Percentiles rank a stretch among this genome's conserved stretches.
These are phyloP conservation scores for Diadumene lineata DNA, from an alignment of 92 coral and sea anemone genomes.

Conservation along the genomic window DNA sequence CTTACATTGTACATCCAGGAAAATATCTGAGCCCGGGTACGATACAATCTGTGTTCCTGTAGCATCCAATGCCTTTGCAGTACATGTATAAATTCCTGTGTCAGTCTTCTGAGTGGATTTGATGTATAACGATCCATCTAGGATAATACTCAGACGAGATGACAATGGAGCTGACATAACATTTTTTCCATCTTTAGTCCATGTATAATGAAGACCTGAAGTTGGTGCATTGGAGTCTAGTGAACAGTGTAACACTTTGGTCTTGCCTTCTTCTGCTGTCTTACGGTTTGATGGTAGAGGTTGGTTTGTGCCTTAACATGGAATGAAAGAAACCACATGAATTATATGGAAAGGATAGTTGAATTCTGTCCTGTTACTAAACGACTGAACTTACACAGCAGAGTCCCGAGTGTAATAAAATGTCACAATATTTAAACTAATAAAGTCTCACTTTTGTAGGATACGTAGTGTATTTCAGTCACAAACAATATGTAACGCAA, in stretches of 20 bases:
- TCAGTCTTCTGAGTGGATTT: slow-evolving; percentile 53
- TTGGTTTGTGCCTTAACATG: slow-evolving; percentile 39
- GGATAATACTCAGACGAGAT: slow-evolving; percentile 62
- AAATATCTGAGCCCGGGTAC: slow-evolving; percentile 67
- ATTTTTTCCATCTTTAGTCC: slow-evolving; percentile 79
- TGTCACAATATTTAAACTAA: not conserved
- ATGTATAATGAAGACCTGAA: slow-evolving; percentile 47
- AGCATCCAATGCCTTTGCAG: slow-evolving; percentile 73
- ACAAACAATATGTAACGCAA: not conserved
- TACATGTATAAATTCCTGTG: slow-evolving; percentile 82
- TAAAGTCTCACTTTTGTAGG: too few relatives aligned
- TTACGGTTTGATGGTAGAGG: slow-evolving; percentile 74
- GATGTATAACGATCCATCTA: slow-evolving; percentile 79
- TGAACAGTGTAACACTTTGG: slow-evolving; percentile 75
- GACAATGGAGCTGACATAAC: slow-evolving; percentile 37
- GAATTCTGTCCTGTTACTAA: too few relatives aligned
- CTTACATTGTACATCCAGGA: slow-evolving; percentile 93
- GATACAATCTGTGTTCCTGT: slow-evolving; percentile 54
- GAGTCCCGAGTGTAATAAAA: not conserved
- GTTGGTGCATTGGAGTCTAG: slow-evolving; percentile 59
- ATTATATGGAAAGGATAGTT: too few relatives aligned
- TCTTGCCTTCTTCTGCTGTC: slow-evolving; percentile 60
- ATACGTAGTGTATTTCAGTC: not conserved
- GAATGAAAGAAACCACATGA: not conserved
- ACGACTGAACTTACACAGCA: too few relatives aligned